Percentiles rank a stretch among this genome's conserved stretches.
Evolutionary conservation across 2,113 vertebrate species (phyloP).

Genomic region (Pseudonaja textilis): DNA sequence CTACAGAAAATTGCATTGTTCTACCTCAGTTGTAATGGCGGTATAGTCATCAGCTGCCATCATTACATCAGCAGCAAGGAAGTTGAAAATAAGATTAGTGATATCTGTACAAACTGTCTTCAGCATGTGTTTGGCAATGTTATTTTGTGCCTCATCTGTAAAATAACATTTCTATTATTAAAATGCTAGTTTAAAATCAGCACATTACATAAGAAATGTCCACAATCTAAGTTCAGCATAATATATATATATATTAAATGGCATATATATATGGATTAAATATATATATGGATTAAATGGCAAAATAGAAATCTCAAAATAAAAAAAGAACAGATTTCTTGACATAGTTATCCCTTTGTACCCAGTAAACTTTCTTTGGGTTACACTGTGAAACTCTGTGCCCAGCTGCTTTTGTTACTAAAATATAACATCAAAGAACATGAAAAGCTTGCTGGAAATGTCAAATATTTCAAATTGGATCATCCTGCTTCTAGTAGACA

Average conservation of each 20-base stretch:
- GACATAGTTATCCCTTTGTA: rapidly evolving
- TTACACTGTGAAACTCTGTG: neutral
- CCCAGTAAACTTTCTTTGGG: neutral
- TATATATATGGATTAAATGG: neutral
- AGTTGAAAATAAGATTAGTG: conserved; percentile 91
- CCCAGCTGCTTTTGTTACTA: neutral
- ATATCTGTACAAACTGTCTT: conserved; percentile 89
- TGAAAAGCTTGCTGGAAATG: neutral
- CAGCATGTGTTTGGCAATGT: conserved; percentile 85
- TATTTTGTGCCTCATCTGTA: conserved; percentile 89
- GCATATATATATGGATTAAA: neutral
- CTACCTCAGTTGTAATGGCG: conserved; percentile 84
- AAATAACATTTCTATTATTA: conserved; percentile 49
- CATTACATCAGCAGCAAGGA: conserved; percentile 88
- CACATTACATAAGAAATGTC: neutral
- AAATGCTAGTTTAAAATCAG: neutral
- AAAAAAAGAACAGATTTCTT: neutral
- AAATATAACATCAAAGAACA: neutral
- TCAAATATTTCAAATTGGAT: neutral
- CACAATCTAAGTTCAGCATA: neutral
- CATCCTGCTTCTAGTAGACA: neutral
- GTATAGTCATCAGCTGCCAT: conserved; percentile 83
- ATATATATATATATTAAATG: neutral
- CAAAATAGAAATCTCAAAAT: neutral
- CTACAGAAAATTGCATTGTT: conserved; percentile 24